A percentile compares a stretch with the other conserved stretches of the same genome.
These are phyloP conservation scores for Mesorhabditis sp. DNA, from an alignment of 2,888 invertebrate genomes.

Conservation along the genomic window DNA sequence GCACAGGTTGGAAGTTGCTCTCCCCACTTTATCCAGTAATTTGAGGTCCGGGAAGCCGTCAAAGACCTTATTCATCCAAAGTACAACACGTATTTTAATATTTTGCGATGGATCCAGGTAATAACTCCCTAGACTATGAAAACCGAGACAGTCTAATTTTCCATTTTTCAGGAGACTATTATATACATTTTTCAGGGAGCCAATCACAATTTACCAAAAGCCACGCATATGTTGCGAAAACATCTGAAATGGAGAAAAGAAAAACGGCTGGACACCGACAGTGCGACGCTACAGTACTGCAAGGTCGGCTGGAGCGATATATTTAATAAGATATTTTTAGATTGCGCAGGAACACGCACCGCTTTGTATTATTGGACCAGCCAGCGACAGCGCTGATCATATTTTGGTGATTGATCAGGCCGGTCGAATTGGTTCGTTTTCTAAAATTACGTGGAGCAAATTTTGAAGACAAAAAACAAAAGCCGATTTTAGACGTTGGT, in stretches of 20 bases:
- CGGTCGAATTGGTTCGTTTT: slow-evolving; percentile 11
- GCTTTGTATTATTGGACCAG: slow-evolving; percentile 31
- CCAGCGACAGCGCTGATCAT: slow-evolving; percentile 26
- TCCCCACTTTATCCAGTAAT: neutral
- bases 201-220: slow-evolving; percentile 25
- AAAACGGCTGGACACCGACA: slow-evolving; percentile 22
- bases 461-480: slow-evolving; percentile 18
- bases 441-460: neutral
- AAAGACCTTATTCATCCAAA: slow-evolving; percentile 13
- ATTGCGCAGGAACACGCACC: slow-evolving; percentile 28
- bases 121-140: neutral
- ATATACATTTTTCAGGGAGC: neutral
- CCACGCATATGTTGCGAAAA: slow-evolving; percentile 28
- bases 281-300: slow-evolving; percentile 18
- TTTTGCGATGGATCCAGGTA: slow-evolving; percentile 38
- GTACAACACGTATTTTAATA: slow-evolving; percentile 40
- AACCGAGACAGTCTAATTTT: neutral
- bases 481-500: slow-evolving; percentile 23
- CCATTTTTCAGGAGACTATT: neutral
- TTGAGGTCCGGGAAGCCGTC: slow-evolving; percentile 1
- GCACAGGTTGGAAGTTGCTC: neutral
- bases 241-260: slow-evolving; percentile 39
- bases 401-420: slow-evolving; percentile 37
- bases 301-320: slow-evolving; percentile 7
- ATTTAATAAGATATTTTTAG: slow-evolving; percentile 8